Evolutionary conservation across 1,140 invertebrate genomes (phyloP).

Genomic region (Ceratina calcarata): DNA sequence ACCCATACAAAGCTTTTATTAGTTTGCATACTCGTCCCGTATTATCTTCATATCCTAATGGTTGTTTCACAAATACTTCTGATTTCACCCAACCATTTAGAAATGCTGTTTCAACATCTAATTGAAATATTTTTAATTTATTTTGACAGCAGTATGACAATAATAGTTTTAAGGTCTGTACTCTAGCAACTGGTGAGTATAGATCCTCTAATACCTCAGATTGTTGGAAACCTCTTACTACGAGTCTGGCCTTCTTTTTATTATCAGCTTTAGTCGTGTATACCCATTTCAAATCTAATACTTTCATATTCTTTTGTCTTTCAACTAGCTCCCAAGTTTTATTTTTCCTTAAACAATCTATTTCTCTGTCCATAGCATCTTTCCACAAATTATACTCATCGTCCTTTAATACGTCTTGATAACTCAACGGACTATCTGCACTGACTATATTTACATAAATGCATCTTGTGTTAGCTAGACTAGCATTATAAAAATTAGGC

Average conservation of each 20-base stretch:
- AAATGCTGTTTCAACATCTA: no score
- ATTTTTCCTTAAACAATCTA: conserved; percentile 15
- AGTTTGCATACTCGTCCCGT: no score
- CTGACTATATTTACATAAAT: conserved; percentile 11
- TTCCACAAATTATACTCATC: conserved; percentile 6
- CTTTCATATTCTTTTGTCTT: not conserved
- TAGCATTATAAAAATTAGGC: no score
- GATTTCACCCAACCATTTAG: no score
- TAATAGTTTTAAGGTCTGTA: no score
- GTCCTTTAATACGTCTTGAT: not conserved
- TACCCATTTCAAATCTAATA: conserved; percentile 30
- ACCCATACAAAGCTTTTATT: not conserved
- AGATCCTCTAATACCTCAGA: conserved; percentile 22
- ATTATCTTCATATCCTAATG: no score
- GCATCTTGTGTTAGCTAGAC: no score
- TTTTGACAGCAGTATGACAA: no score
- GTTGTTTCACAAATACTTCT: no score
- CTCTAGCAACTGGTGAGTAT: not conserved
- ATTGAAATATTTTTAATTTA: no score
- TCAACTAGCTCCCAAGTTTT: conserved; percentile 17
- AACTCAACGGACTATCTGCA: not conserved
- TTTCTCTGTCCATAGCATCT: conserved; percentile 25
- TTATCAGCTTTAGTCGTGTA: conserved; percentile 10
- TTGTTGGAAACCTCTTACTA: conserved; percentile 44
- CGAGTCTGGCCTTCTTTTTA: conserved; percentile 20